Evolutionary conservation across 2,113 vertebrate species (phyloP), one percentile per base, ranked within the genome.

Genomic region (Delphinus delphis): DNA sequence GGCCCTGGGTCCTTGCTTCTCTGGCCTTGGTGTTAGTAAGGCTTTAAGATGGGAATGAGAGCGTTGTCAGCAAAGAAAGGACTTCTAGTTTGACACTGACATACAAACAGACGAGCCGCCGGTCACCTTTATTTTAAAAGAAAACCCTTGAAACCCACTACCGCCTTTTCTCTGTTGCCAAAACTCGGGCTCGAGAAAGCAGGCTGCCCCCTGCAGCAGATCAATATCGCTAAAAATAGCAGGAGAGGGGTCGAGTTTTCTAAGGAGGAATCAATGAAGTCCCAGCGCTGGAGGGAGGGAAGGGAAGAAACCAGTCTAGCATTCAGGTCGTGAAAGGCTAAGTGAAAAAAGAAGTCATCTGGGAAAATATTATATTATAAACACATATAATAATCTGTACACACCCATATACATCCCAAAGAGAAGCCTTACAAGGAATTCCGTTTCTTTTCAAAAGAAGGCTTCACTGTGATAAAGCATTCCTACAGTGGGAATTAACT

Each of bases 311-410:
- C 17, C 38, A 13, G 76, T 9, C 12, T 38, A 63, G 83, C 91
- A 65, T 68, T 91, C 23, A 2, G 88, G 85, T 31, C 5, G 3
- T 47, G 85, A 73, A 70, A 88, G 95, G 89, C 50, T 73, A 84
- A 58, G 85, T 71, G 95, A 83, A 33, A 67, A 74, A 79, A 80
- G 79, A 87, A 93, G 90, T 73, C 96, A 21, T 71, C 20, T 83
- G 92, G 98, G 98, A 96, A 97, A 97, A 97, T 96, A 96, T 86
- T 93, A 74, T 96, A 96, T 95, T 97, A 97, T 96, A 97, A 96
- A 98, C 97, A 96, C 96, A 83, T 92, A 68, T 58, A 53, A 33
- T 93, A 68, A 38, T 96, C 97, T 96, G 96, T 97, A 97, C 97
- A 97, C 58, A 71, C 92, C 92, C 97, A 87, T 95, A 88, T 87